Percentiles rank a stretch among this genome's conserved stretches.
Conservation (phyloP, 2,797 vertebrate species). For the Sibirionetta formosa region DNA sequence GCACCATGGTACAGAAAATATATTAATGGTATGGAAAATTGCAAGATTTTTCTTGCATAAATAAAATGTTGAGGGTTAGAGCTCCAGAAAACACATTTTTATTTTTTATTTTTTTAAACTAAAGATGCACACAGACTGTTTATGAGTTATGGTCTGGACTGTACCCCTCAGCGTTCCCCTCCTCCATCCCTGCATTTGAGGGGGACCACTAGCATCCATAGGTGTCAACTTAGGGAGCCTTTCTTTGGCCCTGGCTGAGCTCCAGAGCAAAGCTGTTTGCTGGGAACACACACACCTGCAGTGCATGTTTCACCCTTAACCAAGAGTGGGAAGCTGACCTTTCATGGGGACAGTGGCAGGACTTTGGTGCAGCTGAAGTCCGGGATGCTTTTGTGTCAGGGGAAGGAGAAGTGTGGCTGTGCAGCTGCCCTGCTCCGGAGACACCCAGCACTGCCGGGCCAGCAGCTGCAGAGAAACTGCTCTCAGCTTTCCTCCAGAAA, state of each 20-base stretch:
- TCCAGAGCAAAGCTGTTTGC: neutral
- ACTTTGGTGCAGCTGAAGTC: neutral
- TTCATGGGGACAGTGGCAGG: fast-evolving
- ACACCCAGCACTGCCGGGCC: neutral
- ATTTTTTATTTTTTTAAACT: neutral
- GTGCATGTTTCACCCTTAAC: neutral
- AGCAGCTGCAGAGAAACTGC: neutral
- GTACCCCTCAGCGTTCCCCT: neutral
- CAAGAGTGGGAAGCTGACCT: fast-evolving
- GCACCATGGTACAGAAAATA: neutral
- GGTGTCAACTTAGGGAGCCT: neutral
- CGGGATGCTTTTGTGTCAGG: fast-evolving
- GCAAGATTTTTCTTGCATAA: neutral
- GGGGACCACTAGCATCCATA: neutral
- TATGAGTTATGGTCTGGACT: neutral
- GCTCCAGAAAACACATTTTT: neutral
- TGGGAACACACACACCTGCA: neutral
- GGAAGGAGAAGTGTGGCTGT: fast-evolving
- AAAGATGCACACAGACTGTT: neutral
- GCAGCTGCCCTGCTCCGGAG: neutral
- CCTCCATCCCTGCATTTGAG: neutral
- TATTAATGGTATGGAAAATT: neutral
- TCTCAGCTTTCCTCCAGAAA: conserved; percentile 17
- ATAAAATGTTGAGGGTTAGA: neutral
- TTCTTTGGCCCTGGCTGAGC: neutral